Base-by-base conservation (phyloP, 1,140 invertebrate genomes). In the Platyscapa corneri region DNA sequence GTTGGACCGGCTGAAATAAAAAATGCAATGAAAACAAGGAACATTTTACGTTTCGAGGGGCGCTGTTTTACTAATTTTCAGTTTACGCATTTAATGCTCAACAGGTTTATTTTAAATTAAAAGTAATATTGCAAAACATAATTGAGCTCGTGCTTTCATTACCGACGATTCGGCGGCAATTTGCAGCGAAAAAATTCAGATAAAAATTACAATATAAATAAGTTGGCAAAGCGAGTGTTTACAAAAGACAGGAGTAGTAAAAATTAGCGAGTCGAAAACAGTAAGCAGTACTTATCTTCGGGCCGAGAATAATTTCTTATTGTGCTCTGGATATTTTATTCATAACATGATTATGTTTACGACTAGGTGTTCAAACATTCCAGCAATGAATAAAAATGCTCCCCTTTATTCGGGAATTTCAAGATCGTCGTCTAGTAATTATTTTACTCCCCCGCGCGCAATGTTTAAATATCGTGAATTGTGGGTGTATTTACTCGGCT, bases 1-100 rank as follows among this genome's bases (percentile, higher is more conserved):
- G 27, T 20, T n/a, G 70, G 7, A 42, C 32, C 7, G n/a, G 16
- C 0, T 20, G 37, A 23, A 70, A 32, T 37, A 42, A 72, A 70
- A 70, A 70, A 37, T 70, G 16, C 32, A n/a, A 37, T 18, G 32
- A 70, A 70, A 37, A 70, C 37, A 37, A 37, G 67, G 67, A 23
- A 70, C 16, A 20, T 42, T 42, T 74, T 10, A 39, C 37, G 37
- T 34, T 72, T 12, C 12, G 20, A 1, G 3, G n/a, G 14, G 27
- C 70, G 70, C 27, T 74, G 39, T 42, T 74, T 74, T 74, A 74
- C 39, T 27, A 74, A 74, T 42, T 74, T 74, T 74, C 70, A n/a
- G 42, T 74, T 42, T 74, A 74, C 27, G 39, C 3, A 27, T 74
- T 27, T 74, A 10, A 20, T 23, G 70, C 42, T 74, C 70, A 74